Percentiles rank a stretch among this genome's conserved stretches.
Conservation (phyloP, 2,797 vertebrate genomes). For the Linurgus olivaceus region DNA sequence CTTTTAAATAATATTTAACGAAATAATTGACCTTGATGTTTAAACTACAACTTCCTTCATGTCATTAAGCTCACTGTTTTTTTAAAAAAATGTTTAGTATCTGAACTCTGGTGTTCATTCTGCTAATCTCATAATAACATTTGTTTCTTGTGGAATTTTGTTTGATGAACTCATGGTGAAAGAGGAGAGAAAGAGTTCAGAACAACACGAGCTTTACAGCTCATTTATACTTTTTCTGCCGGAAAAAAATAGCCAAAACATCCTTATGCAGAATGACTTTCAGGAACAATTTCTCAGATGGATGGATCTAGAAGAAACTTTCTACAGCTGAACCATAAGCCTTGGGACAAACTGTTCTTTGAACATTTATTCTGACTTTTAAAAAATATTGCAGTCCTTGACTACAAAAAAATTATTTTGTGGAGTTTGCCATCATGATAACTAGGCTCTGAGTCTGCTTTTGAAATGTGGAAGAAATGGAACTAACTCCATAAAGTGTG, state of each 20-base stretch:
- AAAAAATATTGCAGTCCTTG: conserved; percentile 15
- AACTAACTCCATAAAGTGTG: conserved; percentile 36
- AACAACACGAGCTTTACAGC: neutral
- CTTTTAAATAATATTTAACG: conserved; percentile 62
- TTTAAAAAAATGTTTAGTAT: neutral
- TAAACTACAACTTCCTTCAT: conserved; percentile 48
- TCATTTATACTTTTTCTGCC: conserved; percentile 25
- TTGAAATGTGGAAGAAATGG: conserved; percentile 40
- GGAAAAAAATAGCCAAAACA: conserved; percentile 21
- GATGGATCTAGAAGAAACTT: neutral
- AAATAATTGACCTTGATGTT: conserved; percentile 64
- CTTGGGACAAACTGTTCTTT: conserved; percentile 28
- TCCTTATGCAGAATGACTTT: neutral
- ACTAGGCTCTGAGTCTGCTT: conserved; percentile 32
- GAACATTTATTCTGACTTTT: neutral
- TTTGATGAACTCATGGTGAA: conserved; percentile 30
- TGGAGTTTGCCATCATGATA: conserved; percentile 25
- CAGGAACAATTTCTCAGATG: conserved; percentile 44
- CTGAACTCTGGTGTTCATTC: conserved; percentile 37
- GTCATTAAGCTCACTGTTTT: conserved; percentile 19
- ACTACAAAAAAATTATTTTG: conserved; percentile 27
- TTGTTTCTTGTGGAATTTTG: conserved; percentile 38
- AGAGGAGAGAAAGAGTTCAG: conserved; percentile 25
- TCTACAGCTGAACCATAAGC: neutral
- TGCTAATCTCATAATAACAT: conserved; percentile 51